Conservation (phyloP, 1,140 invertebrate genomes). For the Calliphora vicina region DNA sequence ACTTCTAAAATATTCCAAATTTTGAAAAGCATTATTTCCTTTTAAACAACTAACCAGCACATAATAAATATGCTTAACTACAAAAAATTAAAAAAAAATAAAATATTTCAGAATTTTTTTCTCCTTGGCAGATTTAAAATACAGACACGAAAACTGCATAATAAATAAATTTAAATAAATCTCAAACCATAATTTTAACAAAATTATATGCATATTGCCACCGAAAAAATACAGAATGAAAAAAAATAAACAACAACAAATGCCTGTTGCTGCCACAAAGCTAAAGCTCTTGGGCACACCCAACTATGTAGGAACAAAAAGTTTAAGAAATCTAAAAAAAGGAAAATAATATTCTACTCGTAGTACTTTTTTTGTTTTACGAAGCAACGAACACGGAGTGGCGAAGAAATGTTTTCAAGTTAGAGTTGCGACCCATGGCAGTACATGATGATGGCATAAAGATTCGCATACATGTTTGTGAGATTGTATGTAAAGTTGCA, state of each 20-base stretch:
- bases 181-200: background rate
- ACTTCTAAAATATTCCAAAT: background rate
- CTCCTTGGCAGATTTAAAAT: background rate
- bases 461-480: background rate
- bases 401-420: background rate
- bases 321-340: no score
- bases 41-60: background rate
- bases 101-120: background rate
- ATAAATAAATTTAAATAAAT: conserved; percentile 3
- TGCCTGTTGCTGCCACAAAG: background rate
- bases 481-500: background rate
- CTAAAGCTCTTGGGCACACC: background rate
- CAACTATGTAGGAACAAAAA: background rate
- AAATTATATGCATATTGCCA: conserved; percentile 13
- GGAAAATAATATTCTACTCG: background rate
- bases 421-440: background rate
- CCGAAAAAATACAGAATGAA: background rate
- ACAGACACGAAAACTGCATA: background rate
- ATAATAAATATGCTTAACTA: background rate
- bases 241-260: background rate
- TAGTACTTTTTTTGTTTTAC: background rate
- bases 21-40: background rate
- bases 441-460: background rate
- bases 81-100: no score
- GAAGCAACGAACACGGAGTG: background rate